Evolutionary conservation across 2,113 vertebrate genomes (phyloP).

Genomic region (Trogon surrucura): DNA sequence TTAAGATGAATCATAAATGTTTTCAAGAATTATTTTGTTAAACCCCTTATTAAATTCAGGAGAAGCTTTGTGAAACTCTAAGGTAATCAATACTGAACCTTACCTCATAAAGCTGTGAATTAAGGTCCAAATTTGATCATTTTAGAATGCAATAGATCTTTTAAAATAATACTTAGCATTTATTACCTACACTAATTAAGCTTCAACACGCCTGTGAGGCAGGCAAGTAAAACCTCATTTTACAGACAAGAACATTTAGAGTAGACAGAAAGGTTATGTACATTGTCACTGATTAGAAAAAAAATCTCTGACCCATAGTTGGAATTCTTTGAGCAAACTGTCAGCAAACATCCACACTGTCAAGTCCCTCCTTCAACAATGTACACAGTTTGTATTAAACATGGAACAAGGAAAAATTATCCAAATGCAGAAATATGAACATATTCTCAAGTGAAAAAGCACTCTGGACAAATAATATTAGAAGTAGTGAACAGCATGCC

Average conservation of each 20-base stretch:
- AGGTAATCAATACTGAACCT: background rate
- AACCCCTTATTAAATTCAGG: constrained; percentile 38
- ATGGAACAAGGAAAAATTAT: background rate
- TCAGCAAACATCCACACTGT: background rate
- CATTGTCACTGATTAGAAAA: constrained; percentile 27
- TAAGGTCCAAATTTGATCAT: constrained; percentile 22
- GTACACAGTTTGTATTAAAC: background rate
- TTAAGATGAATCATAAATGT: background rate
- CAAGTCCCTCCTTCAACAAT: background rate
- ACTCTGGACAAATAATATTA: background rate
- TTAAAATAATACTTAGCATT: constrained; percentile 32
- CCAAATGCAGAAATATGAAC: background rate
- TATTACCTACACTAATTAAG: constrained; percentile 50
- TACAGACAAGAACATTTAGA: constrained; percentile 42
- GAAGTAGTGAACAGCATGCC: background rate
- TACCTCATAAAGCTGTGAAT: background rate
- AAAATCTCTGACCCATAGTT: constrained; percentile 47
- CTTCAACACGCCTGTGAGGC: constrained; percentile 27
- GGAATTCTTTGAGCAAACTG: constrained; percentile 18
- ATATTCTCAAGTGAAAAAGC: background rate
- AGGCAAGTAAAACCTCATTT: constrained; percentile 31
- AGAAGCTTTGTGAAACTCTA: background rate
- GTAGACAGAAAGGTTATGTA: constrained; percentile 48
- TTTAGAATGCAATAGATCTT: constrained; percentile 3
- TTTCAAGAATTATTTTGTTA: constrained; percentile 31